Evolutionary conservation across 2,888 invertebrate species (phyloP).

Genomic region (Hypomecis atomaria): DNA sequence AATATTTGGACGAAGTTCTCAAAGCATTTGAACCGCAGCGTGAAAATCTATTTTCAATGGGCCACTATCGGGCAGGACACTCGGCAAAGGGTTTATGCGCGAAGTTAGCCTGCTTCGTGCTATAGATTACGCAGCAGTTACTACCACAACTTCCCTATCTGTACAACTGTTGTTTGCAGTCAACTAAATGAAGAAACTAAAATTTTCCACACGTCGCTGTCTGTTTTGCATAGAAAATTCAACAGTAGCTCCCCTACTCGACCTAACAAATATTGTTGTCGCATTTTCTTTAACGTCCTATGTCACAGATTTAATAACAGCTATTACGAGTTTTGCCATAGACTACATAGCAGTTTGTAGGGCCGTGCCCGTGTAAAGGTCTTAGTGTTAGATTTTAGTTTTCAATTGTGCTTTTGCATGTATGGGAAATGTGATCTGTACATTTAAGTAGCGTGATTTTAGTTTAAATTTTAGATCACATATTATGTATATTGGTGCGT

Average conservation of each 20-base stretch:
- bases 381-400: slow-evolving; percentile 80
- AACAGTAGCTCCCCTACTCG: neutral
- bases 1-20: slow-evolving; percentile 78
- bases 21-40: slow-evolving; percentile 71
- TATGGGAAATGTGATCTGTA: slow-evolving; percentile 30
- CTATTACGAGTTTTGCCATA: neutral
- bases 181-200: neutral
- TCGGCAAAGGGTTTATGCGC: slow-evolving; percentile 75
- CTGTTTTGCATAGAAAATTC: neutral
- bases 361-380: slow-evolving; percentile 59
- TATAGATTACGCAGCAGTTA: slow-evolving; percentile 28
- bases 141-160: neutral
- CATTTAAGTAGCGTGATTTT: neutral
- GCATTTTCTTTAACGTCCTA: neutral
- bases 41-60: slow-evolving; percentile 84
- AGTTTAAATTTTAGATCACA: neutral
- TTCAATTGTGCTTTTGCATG: slow-evolving; percentile 77
- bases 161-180: neutral
- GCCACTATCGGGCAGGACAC: slow-evolving; percentile 79
- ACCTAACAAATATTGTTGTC: neutral
- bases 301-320: neutral
- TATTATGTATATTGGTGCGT: no score
- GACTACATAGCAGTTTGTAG: neutral
- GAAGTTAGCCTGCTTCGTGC: slow-evolving; percentile 74
- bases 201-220: neutral